Conservation (phyloP, 2,888 invertebrate genomes). For the Arge pagana region DNA sequence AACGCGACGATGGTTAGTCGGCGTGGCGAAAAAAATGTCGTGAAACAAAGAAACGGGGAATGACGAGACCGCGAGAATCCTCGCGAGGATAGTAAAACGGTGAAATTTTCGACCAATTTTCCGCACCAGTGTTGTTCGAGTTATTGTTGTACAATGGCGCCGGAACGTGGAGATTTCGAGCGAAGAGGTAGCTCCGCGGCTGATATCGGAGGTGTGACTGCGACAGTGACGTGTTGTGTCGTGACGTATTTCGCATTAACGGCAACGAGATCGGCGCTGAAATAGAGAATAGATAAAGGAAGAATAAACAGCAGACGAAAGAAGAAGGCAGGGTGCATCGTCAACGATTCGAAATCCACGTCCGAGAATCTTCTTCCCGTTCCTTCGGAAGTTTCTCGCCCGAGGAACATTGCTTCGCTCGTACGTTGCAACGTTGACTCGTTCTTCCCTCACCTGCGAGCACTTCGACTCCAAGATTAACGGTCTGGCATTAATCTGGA, state of each 20-base stretch:
- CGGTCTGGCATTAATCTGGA: too few relatives aligned
- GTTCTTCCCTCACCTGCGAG: too few relatives aligned
- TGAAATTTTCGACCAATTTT: constrained; percentile 1
- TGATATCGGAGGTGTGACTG: constrained; percentile 11
- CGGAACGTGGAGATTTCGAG: constrained; percentile 11
- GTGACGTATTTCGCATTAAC: too few relatives aligned
- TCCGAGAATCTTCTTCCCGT: too few relatives aligned
- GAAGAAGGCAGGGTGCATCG: background rate
- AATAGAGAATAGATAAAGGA: too few relatives aligned
- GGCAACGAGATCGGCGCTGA: too few relatives aligned
- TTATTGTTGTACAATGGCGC: constrained; percentile 22
- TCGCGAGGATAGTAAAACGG: background rate
- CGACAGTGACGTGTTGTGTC: constrained; percentile 6
- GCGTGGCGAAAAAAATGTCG: background rate
- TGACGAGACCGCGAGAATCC: background rate
- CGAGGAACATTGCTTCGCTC: too few relatives aligned
- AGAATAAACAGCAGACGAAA: background rate
- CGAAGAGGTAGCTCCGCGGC: constrained; percentile 9
- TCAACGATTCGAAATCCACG: too few relatives aligned
- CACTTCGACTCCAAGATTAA: too few relatives aligned
- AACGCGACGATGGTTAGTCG: background rate
- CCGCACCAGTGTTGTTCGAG: constrained; percentile 5
- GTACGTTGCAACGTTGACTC: too few relatives aligned
- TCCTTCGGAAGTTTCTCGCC: too few relatives aligned
- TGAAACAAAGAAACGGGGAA: background rate